Percentiles rank a stretch among this genome's conserved stretches.
These are phyloP conservation scores for Eulemur rufifrons DNA, from an alignment of 2,113 vertebrate species.

Conservation along the genomic window DNA sequence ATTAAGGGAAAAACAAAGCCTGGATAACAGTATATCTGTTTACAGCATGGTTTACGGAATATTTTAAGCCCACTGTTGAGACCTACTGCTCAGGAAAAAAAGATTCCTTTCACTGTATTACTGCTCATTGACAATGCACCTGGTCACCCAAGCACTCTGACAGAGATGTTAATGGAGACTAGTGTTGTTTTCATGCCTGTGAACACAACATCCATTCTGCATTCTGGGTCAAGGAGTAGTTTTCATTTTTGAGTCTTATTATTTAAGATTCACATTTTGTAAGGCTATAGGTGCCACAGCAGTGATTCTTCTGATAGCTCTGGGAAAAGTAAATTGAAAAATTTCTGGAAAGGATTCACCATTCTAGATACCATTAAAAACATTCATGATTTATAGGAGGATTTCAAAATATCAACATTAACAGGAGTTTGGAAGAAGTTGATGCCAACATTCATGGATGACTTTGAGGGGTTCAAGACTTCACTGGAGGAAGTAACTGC, in stretches of 20 bases:
- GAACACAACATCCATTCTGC: background rate
- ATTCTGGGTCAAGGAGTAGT: background rate
- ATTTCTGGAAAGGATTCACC: background rate
- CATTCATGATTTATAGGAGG: background rate
- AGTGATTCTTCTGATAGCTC: background rate
- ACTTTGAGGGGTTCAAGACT: background rate
- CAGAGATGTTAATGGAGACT: background rate
- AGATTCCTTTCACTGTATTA: background rate
- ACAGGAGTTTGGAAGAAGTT: background rate
- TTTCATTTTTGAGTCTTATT: background rate
- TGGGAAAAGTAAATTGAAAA: background rate
- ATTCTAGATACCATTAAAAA: background rate
- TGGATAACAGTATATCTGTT: background rate
- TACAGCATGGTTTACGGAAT: background rate
- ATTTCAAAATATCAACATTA: background rate
- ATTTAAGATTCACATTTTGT: background rate
- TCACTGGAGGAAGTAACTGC: background rate
- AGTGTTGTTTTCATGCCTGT: background rate
- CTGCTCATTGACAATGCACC: background rate
- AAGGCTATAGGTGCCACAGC: background rate
- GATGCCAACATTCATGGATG: background rate
- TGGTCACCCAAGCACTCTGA: background rate
- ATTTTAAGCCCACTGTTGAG: background rate
- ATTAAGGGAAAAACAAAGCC: background rate
- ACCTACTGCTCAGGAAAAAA: background rate